These are phyloP conservation scores for Pterocles burchelli DNA, from an alignment of 2,113 vertebrate species.

Conservation along the genomic window DNA sequence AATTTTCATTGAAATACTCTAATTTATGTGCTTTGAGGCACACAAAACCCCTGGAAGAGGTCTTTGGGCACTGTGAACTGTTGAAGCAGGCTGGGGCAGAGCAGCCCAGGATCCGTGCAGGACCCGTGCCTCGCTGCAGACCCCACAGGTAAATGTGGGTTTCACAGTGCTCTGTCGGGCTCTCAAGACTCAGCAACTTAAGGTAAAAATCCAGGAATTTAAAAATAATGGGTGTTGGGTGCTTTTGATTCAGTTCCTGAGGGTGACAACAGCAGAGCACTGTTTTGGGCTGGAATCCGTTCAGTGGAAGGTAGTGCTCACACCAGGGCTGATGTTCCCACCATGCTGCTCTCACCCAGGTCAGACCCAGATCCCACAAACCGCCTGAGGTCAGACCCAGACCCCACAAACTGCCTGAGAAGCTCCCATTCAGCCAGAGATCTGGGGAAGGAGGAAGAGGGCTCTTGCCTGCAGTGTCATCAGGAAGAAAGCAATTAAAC, in stretches of 20 bases:
- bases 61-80: fast-evolving
- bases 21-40: background rate
- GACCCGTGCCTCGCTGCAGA: background rate
- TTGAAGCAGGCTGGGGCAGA: background rate
- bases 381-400: background rate
- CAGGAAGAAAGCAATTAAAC: background rate
- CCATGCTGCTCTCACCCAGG: background rate
- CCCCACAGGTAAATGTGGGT: fast-evolving
- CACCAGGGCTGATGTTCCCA: background rate
- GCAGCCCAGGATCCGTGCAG: fast-evolving
- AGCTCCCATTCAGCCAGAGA: background rate
- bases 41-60: background rate
- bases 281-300: background rate
- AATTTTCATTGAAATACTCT: background rate
- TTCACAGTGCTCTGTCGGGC: background rate
- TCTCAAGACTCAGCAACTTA: background rate
- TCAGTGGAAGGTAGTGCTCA: background rate
- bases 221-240: background rate
- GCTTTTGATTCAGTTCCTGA: background rate
- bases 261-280: background rate
- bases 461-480: background rate
- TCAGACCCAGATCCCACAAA: background rate
- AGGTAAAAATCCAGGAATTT: background rate
- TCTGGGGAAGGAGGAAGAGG: background rate
- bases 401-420: background rate